Conservation (phyloP, 1,140 invertebrate species). For the Hestina assimilis region DNA sequence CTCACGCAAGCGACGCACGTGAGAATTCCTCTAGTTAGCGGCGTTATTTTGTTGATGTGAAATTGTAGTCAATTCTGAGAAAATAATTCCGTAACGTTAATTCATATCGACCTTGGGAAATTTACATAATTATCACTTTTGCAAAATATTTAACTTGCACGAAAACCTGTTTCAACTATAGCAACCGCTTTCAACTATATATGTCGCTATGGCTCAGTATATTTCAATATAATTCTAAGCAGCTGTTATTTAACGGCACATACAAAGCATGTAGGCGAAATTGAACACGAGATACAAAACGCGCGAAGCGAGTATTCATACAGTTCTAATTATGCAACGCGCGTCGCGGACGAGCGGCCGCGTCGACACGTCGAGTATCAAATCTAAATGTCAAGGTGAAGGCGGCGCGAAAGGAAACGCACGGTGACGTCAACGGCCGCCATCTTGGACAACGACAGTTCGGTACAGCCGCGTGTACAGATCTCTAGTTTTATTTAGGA, state of each 20-base stretch:
- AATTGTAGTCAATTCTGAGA: constrained; percentile 6
- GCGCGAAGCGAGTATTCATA: constrained; percentile 5
- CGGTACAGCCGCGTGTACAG: constrained; percentile 25
- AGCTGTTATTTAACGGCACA: constrained; percentile 19
- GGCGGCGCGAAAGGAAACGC: constrained; percentile 62
- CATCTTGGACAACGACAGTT: constrained; percentile 33
- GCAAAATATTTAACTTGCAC: constrained; percentile 3
- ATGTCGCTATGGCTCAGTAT: no score
- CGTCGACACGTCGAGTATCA: constrained; percentile 58
- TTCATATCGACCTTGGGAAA: constrained; percentile 3
- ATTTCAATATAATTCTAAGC: not conserved
- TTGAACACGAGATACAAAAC: constrained; percentile 7
- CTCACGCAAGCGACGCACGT: constrained; percentile 36
- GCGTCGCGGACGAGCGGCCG: constrained; percentile 35
- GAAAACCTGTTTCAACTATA: not conserved
- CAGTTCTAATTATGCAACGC: constrained; percentile 31
- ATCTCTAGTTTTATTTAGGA: constrained; percentile 33
- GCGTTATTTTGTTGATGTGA: constrained; percentile 14
- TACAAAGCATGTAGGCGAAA: constrained; percentile 4
- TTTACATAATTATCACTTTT: constrained; percentile 4
- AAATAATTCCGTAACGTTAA: constrained; percentile 2
- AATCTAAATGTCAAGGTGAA: constrained; percentile 70
- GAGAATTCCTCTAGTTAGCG: constrained; percentile 31
- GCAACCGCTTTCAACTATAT: not conserved
- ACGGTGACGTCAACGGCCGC: constrained; percentile 39